Evolutionary conservation across 2,113 vertebrate genomes (phyloP).

Genomic region (Clarias magur): DNA sequence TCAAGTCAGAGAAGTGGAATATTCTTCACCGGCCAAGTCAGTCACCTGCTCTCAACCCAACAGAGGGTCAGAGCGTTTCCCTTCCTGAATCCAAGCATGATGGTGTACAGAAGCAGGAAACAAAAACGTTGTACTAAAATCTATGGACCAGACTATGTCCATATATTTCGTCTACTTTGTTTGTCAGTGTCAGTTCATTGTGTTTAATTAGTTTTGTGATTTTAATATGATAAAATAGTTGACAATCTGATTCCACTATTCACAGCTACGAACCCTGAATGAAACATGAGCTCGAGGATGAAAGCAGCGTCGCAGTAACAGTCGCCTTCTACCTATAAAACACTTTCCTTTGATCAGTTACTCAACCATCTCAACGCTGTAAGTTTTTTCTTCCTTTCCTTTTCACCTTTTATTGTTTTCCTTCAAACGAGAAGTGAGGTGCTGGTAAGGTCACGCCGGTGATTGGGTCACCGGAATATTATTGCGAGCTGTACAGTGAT

Average conservation of each 20-base stretch:
- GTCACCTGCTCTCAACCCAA: no score
- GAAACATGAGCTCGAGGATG: background rate
- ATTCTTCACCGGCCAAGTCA: no score
- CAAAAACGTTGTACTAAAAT: no score
- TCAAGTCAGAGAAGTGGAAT: no score
- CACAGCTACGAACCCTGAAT: background rate
- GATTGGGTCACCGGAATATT: background rate
- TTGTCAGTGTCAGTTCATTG: background rate
- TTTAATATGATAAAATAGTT: background rate
- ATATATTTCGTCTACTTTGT: background rate
- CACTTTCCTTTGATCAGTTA: background rate
- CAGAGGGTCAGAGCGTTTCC: no score
- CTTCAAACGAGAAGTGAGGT: background rate
- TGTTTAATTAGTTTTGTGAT: no score
- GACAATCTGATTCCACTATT: background rate
- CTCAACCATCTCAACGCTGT: background rate
- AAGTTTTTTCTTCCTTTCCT: background rate
- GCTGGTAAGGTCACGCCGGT: background rate
- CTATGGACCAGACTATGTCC: no score
- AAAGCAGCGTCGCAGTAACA: background rate
- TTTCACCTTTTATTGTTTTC: background rate
- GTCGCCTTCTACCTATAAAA: no score
- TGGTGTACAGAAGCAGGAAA: no score
- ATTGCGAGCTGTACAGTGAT: background rate
- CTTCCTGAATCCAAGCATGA: no score